Evolutionary conservation across 1,140 invertebrate species (phyloP).

Genomic region (Wasmannia auropunctata): DNA sequence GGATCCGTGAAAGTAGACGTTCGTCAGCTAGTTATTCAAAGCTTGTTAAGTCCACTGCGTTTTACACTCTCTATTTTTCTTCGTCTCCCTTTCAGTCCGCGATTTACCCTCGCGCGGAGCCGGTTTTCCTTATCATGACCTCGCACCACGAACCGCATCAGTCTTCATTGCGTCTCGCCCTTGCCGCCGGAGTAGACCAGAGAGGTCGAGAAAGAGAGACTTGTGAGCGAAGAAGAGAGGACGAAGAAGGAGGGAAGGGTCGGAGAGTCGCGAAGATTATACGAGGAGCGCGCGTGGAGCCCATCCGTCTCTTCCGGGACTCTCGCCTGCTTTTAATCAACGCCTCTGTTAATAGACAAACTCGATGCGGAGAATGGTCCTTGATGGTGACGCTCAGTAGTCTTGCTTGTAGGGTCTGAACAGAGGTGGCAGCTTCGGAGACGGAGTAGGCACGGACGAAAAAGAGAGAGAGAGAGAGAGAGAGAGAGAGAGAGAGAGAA

Average conservation of each 20-base stretch:
- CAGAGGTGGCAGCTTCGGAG: constrained; percentile 7
- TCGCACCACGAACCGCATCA: constrained; percentile 74
- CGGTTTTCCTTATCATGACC: constrained; percentile 56
- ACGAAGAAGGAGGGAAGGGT: neutral
- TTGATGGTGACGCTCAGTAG: constrained; percentile 71
- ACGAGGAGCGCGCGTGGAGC: constrained; percentile 62
- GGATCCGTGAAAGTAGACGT: constrained; percentile 72
- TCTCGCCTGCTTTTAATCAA: constrained; percentile 81
- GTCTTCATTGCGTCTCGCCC: constrained; percentile 78
- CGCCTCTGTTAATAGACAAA: constrained; percentile 83
- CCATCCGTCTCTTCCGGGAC: constrained; percentile 76
- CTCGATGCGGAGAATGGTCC: constrained; percentile 79
- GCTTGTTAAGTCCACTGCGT: constrained; percentile 74
- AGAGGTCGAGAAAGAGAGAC: neutral
- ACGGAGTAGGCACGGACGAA: neutral
- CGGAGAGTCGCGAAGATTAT: neutral
- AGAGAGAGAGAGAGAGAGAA: neutral
- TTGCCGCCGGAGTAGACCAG: constrained; percentile 57
- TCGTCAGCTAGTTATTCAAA: constrained; percentile 78
- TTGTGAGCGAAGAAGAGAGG: neutral
- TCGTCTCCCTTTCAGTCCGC: neutral
- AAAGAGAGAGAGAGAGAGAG: neutral
- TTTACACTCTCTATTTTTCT: constrained; percentile 45
- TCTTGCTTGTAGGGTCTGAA: constrained; percentile 36
- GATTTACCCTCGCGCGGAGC: constrained; percentile 28